Conservation (phyloP, 1,140 invertebrate species). For the Papilio polytes region DNA sequence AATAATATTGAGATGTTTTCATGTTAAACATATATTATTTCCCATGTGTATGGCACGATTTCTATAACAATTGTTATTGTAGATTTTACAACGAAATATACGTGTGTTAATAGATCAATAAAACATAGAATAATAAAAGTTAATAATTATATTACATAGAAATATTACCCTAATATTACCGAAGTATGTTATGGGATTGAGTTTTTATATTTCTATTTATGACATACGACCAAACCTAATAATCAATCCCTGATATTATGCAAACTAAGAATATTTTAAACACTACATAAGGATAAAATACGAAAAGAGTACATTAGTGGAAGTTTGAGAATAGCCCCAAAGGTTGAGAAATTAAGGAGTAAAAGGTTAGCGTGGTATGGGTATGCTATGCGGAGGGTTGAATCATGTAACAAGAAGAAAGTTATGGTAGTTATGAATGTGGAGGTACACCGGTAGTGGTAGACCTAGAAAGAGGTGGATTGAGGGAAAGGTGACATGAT, state of each 20-base stretch:
- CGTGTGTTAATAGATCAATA: slow-evolving; percentile 43
- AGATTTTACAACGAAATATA: slow-evolving; percentile 78
- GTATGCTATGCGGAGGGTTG: too few relatives aligned
- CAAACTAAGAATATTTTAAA: neutral
- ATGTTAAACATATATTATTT: slow-evolving; percentile 30
- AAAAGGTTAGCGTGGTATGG: too few relatives aligned
- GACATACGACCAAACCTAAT: neutral
- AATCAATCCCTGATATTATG: neutral
- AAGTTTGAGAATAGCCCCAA: too few relatives aligned
- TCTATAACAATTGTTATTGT: slow-evolving; percentile 62
- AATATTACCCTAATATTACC: slow-evolving; percentile 5
- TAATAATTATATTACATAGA: neutral
- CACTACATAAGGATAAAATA: neutral
- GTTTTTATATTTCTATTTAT: slow-evolving; percentile 9
- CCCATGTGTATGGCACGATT: slow-evolving; percentile 26
- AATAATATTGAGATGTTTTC: slow-evolving; percentile 17
- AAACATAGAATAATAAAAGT: slow-evolving; percentile 22
- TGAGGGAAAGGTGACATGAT: too few relatives aligned
- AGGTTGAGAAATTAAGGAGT: too few relatives aligned
- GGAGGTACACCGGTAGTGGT: too few relatives aligned
- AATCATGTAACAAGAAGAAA: too few relatives aligned
- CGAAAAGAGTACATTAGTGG: too few relatives aligned
- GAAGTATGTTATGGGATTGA: neutral
- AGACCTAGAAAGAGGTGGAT: too few relatives aligned
- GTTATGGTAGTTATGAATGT: too few relatives aligned